Base-by-base conservation (phyloP, 1,140 invertebrate species). In the Brachystomella parvula region DNA sequence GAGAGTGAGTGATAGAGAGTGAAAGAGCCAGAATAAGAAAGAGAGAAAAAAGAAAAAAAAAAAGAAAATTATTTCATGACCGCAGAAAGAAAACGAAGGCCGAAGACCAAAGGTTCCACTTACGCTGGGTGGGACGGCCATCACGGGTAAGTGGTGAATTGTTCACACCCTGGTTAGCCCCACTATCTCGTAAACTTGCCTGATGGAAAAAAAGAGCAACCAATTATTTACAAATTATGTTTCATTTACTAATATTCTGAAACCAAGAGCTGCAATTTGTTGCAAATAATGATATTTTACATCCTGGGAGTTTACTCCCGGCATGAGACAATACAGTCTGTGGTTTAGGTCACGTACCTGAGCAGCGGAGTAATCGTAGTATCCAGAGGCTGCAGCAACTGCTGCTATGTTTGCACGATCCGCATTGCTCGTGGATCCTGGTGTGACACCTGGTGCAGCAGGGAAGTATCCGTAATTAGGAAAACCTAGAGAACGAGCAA, bases 381-480 rank as follows among this genome's bases (percentile, higher is more conserved):
- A 74, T 49, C 70, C 67, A 35, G 60, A 62, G 19, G 70, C 62
- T 17, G 71, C 69, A 47, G 71, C 71, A 29, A 69, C 71, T 19
- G 72, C 72, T 12, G 68, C 65, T 47, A 67, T 64, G 60, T 63
- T 69, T 47, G 61, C 66, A 33, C 66, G 67, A 49, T 73, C 72
- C 28, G 74, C 69, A 66, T 67, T 67, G 47, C 61, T 74, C 44
- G 68, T 69, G 44, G 74, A 68, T 53, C 49, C 49, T 35, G 65
- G 67, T 24, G 71, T 66, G 44, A 74, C 70, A 63, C 73, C 72
- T 47, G 74, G 67, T 60, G 76, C 75, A 33, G 74, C 69, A 47
- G 76, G 76, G 69, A 77, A 76, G 73, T 76, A 77, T 67, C 75
- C 74, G 71, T 76, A 78, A 66, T 76, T 76, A 44, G 77, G 75